Evolutionary conservation across 2,113 vertebrate genomes (phyloP).

Genomic region (Salvelinus namaycush): DNA sequence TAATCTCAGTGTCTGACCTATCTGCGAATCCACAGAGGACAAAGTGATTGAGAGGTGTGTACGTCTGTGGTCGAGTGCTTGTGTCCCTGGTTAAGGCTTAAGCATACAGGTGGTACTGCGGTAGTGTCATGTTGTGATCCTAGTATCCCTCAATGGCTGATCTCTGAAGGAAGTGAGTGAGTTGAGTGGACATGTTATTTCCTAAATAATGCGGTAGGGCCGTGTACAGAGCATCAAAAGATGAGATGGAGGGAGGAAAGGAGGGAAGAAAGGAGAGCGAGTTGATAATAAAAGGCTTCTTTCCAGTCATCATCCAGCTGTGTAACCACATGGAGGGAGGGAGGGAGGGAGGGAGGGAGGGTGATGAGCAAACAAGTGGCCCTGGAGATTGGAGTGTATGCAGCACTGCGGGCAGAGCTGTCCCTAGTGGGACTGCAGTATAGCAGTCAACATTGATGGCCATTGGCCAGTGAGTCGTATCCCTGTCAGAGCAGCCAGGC

Average conservation of each 20-base stretch:
- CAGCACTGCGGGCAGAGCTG: background rate
- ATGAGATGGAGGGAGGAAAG: slow-evolving; percentile 9
- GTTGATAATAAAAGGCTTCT: slow-evolving; percentile 36
- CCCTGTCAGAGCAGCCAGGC: too few relatives aligned
- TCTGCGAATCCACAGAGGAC: too few relatives aligned
- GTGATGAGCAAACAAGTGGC: slow-evolving; percentile 13
- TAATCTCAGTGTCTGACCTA: too few relatives aligned
- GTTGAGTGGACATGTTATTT: slow-evolving; percentile 43
- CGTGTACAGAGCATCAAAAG: slow-evolving; percentile 34
- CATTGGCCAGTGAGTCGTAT: too few relatives aligned
- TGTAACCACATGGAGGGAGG: slow-evolving; percentile 42
- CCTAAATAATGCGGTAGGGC: slow-evolving; percentile 65
- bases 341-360: slow-evolving; percentile 20
- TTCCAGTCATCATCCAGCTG: slow-evolving; percentile 39
- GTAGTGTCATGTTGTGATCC: slow-evolving; percentile 9
- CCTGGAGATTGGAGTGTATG: background rate
- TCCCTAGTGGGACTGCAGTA: background rate
- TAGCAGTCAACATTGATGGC: too few relatives aligned
- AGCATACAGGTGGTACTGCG: too few relatives aligned
- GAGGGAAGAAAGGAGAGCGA: slow-evolving; percentile 16
- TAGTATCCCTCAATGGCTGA: slow-evolving; percentile 29
- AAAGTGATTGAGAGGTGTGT: background rate
- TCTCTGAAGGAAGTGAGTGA: too few relatives aligned
- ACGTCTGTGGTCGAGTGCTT: background rate
- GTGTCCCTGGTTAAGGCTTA: background rate